Evolutionary conservation across 2,888 invertebrate species (phyloP), one percentile per base, ranked within the genome.

Genomic region (Sipha maydis): DNA sequence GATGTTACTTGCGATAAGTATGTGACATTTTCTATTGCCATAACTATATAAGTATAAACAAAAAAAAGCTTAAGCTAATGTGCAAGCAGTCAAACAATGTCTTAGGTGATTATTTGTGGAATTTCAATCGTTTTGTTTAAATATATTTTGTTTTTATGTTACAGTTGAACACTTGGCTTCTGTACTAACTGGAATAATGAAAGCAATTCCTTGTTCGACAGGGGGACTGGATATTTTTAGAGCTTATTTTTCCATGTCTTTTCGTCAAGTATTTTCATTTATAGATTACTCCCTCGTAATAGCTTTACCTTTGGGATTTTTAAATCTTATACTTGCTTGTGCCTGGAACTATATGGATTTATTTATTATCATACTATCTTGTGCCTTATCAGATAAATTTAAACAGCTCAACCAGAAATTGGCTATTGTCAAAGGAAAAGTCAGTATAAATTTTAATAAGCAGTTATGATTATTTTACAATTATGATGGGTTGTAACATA

Each of bases 141-240:
- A 69, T 21, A 34, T 84, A 38, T 31, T 25, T 41, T 17, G 48
- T 19, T 83, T 28, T 7, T 7, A 75, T 78, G 89, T 90, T 91
- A 80, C 91, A 94, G 94, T 93, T 86, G 95, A 95, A 90, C 95
- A 95, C 90, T 90, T 92, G 31, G 90, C 95, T 67, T 94, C 95
- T 82, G 94, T 95, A 92, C 91, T 94, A 75, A 93, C 94, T 0
- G 93, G 93, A 2, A 93, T 94, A 3, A 92, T 92, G 17, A 92
- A 92, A 25, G 93, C 93, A 0, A 90, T 91, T 3, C 92, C 92
- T 14, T 94, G 94, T 89, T 91, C 92, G 7, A 38, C 73, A 0
- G 89, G 91, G 48, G 91, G 91, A 54, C 76, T 90, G 5, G 91
- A 92, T 67, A 90, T 92, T 61, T 76, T 91, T 14, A 91, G 91